Conservation (phyloP, 2,888 invertebrate species). For the Callyntrura guangdongensis region DNA sequence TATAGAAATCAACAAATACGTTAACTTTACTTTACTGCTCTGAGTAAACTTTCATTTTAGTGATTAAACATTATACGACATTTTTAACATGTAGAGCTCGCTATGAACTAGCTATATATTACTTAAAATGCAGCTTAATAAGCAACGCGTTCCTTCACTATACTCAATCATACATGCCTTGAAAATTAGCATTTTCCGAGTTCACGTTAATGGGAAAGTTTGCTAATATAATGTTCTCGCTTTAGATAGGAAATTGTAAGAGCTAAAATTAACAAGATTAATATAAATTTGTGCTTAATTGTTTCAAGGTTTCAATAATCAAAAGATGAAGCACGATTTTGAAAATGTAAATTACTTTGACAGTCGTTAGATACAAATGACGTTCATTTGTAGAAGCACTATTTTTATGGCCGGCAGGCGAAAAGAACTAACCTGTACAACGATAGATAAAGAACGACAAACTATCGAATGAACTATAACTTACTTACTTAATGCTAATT, state of each 20-base stretch:
- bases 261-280: not conserved
- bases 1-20: not conserved
- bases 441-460: slow-evolving; percentile 73
- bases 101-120: slow-evolving; percentile 18
- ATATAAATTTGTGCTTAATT: slow-evolving; percentile 55
- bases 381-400: no score
- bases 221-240: not conserved
- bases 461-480: slow-evolving; percentile 43
- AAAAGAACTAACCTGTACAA: slow-evolving; percentile 66
- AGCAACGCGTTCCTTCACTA: not conserved
- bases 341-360: slow-evolving; percentile 43
- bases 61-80: slow-evolving; percentile 48
- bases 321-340: slow-evolving; percentile 28
- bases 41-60: slow-evolving; percentile 9
- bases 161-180: not conserved
- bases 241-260: slow-evolving; percentile 12
- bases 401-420: slow-evolving; percentile 35
- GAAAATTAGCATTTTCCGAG: not conserved
- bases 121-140: slow-evolving; percentile 11
- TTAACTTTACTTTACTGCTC: not conserved
- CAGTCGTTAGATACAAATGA: slow-evolving; percentile 58
- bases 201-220: not conserved
- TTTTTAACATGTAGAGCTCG: slow-evolving; percentile 42
- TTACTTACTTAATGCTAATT: not conserved
- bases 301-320: slow-evolving; percentile 15